A percentile compares a stretch with the other conserved stretches of the same genome.
phyloP scores from a whole-genome alignment of 2,113 vertebrate genomes.

The Notarius lentiginosus region DNA sequence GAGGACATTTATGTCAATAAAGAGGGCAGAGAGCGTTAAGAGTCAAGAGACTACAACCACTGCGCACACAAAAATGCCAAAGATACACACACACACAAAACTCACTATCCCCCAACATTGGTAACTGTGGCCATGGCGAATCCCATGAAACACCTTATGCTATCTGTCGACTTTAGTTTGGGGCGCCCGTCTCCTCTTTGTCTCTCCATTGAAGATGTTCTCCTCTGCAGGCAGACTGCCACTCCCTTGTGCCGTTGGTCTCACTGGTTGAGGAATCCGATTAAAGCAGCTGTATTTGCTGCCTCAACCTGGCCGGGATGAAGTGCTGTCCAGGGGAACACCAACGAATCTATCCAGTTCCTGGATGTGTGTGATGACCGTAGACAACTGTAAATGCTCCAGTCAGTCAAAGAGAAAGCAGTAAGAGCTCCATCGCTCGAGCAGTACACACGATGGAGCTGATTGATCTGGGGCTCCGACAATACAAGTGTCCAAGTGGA shows the following conservation, averaged over 20 bases:
- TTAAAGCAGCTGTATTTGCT: conserved; percentile 53
- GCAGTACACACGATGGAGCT: conserved; percentile 60
- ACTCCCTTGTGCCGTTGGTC: conserved; percentile 36
- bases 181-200: conserved; percentile 21
- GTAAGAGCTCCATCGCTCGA: conserved; percentile 49
- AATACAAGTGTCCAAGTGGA: conserved; percentile 33
- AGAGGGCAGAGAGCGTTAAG: conserved; percentile 20
- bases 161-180: background rate
- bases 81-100: conserved; percentile 11
- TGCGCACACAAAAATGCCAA: background rate
- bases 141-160: conserved; percentile 20
- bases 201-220: conserved; percentile 38
- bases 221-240: conserved; percentile 33
- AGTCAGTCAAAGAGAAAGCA: conserved; percentile 41
- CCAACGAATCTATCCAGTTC: conserved; percentile 37
- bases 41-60: conserved; percentile 26
- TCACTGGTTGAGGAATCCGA: conserved; percentile 56
- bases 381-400: conserved; percentile 54
- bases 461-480: conserved; percentile 55
- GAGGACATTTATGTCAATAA: conserved; percentile 40
- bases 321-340: conserved; percentile 19
- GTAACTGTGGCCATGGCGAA: conserved; percentile 19
- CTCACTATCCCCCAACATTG: conserved; percentile 15
- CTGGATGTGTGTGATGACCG: conserved; percentile 31
- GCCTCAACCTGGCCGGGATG: conserved; percentile 32